A percentile compares a stretch with the other conserved stretches of the same genome.
phyloP scores from a whole-genome alignment of 2,888 invertebrate genomes.

The Nezara viridula region DNA sequence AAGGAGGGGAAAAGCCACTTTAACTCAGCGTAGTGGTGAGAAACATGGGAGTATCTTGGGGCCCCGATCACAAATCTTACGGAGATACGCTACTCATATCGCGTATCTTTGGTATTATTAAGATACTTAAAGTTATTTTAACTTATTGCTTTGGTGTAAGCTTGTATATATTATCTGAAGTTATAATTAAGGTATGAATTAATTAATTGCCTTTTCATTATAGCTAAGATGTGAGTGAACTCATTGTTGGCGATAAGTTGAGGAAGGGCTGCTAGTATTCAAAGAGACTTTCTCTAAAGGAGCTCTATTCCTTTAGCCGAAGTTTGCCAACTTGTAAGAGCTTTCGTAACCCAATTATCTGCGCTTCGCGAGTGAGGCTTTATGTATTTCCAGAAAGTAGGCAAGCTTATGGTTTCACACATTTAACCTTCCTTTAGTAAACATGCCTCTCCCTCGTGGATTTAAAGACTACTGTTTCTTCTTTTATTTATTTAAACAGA shows the following conservation, averaged over 20 bases:
- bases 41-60: too few species aligned
- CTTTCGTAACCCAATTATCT: conserved; percentile 10
- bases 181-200: not conserved
- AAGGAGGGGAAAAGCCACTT: too few species aligned
- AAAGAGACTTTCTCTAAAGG: not conserved
- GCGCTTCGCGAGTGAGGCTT: not conserved
- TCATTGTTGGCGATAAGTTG: conserved; percentile 31
- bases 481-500: too few species aligned
- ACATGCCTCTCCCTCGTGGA: not conserved
- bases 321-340: conserved; percentile 33
- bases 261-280: not conserved
- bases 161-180: not conserved
- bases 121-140: too few species aligned
- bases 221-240: not conserved
- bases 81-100: too few species aligned
- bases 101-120: too few species aligned
- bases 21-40: too few species aligned
- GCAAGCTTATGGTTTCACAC: not conserved
- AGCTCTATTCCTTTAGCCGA: not conserved
- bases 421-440: not conserved
- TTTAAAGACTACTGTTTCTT: too few species aligned
- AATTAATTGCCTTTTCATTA: not conserved
- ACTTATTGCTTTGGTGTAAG: too few species aligned
- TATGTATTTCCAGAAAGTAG: not conserved
- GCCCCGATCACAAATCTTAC: too few species aligned